Base-by-base conservation (phyloP, 2,888 invertebrate genomes). In the Amblyteles armatorius region DNA sequence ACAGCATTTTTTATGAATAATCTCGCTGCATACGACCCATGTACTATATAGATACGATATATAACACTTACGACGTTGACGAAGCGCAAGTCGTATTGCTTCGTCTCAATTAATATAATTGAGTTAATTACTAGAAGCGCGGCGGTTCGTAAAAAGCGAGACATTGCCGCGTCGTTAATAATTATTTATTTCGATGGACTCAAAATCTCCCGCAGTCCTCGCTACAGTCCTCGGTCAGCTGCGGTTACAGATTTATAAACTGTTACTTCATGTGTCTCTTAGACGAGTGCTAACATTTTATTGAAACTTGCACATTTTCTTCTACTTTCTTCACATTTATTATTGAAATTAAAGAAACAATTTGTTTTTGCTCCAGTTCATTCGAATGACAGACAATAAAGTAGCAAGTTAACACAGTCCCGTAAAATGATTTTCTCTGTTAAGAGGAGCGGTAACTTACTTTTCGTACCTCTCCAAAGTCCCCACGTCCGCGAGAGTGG, bases 31-130 rank as follows among this genome's bases (percentile, higher is more conserved):
- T 19, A 29, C n/a, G 22, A 48, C 19, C 29, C 19, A 33, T 9
- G 3, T 16, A 71, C 50, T n/a, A 52, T n/a, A 52, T 50, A 7
- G 3, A 6, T 7, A 29, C 36, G 3, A 33, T 29, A 48, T 9
- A 29, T 9, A 68, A 22, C 11, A 85, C 90, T 90, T 86, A 91
- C 91, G 83, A 90, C 90, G 44, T 77, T 88, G 48, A 91, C 85
- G 65, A 87, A 82, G 67, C 79, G 82, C 19, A 90, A 76, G 52
- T 91, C 86, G 33, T 85, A 74, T 36, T 77, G 9, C 36, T 13
- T 36, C 60, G 77, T 50, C 33, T 78, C 60, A 19, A 68, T 19
- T 19, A 36, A 16, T 50, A 48, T 48, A 22, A 77, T 69, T 67
- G 74, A 57, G 16, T 63, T 74, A 67, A 83, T 74, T 52, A 85